Conservation (phyloP, 2,113 vertebrate species). For the Epinephelus lanceolatus region DNA sequence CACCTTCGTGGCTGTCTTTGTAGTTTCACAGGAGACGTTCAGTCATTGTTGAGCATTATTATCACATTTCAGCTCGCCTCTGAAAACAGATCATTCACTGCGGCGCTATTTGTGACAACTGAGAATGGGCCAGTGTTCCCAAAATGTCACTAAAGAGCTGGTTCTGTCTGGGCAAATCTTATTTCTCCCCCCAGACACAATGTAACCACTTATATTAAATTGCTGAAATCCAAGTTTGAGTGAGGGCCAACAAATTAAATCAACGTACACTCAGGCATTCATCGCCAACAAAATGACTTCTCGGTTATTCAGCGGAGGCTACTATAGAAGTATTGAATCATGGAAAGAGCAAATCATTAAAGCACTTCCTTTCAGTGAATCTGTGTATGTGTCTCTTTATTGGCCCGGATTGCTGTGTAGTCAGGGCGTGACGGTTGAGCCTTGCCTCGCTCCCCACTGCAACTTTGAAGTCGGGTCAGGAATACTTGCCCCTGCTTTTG, state of each 20-base stretch:
- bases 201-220: constrained; percentile 21
- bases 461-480: constrained; percentile 68
- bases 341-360: constrained; percentile 59
- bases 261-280: constrained; percentile 38
- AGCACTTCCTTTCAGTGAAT: constrained; percentile 31
- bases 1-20: constrained; percentile 63
- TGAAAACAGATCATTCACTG: constrained; percentile 41
- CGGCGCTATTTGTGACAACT: constrained; percentile 23
- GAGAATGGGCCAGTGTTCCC: constrained; percentile 21
- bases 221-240: constrained; percentile 51
- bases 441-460: constrained; percentile 43
- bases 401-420: constrained; percentile 51
- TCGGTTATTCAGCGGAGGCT: constrained; percentile 22
- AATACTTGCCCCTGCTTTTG: constrained; percentile 55
- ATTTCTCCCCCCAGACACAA: constrained; percentile 18
- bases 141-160: constrained; percentile 49
- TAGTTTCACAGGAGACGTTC: constrained; percentile 43
- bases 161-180: constrained; percentile 2
- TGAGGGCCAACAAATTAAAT: constrained; percentile 50
- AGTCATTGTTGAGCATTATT: constrained; percentile 39
- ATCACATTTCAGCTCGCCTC: constrained; percentile 33
- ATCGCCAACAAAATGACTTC: constrained; percentile 35
- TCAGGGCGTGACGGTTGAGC: constrained; percentile 38
- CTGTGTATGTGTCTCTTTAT: constrained; percentile 39
- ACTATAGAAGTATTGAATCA: constrained; percentile 41